Conservation (phyloP, 2,113 vertebrate genomes). For the Atherinomorus stipes region DNA sequence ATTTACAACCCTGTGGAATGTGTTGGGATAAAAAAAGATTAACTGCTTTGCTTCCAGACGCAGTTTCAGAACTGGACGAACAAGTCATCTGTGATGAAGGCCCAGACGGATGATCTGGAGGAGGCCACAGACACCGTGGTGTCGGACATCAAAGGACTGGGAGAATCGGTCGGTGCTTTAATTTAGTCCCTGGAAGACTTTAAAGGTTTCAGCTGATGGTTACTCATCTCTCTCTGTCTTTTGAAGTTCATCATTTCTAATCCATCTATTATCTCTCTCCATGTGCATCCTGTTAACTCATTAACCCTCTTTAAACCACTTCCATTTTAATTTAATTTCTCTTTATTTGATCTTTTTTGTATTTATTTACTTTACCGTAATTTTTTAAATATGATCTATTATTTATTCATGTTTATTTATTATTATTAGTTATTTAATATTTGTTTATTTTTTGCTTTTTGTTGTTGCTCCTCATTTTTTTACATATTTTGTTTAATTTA, state of each 20-base stretch:
- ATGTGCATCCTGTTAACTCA: background rate
- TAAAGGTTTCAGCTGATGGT: background rate
- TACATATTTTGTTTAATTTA: too few species aligned
- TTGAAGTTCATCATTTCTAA: background rate
- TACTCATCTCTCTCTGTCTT: background rate
- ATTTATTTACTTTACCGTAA: too few species aligned
- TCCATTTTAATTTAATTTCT: too few species aligned
- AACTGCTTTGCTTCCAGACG: conserved; percentile 71
- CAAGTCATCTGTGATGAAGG: conserved; percentile 80
- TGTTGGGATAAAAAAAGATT: background rate
- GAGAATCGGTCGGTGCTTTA: conserved; percentile 82
- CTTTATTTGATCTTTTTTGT: too few species aligned
- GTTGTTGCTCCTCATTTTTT: too few species aligned
- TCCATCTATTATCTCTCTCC: background rate
- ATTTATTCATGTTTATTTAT: too few species aligned
- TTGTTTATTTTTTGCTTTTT: too few species aligned
- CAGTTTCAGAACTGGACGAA: conserved; percentile 87
- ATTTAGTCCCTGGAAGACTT: background rate
- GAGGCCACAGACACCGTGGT: conserved; percentile 75
- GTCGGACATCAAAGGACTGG: conserved; percentile 80
- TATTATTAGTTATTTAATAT: too few species aligned
- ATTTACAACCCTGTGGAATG: background rate
- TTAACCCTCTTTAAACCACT: too few species aligned
- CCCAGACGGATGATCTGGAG: conserved; percentile 81
- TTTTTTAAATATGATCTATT: too few species aligned